A percentile compares a stretch with the other conserved stretches of the same genome.
Conservation (phyloP, 2,797 vertebrate species). For the Sardinella longiceps region DNA sequence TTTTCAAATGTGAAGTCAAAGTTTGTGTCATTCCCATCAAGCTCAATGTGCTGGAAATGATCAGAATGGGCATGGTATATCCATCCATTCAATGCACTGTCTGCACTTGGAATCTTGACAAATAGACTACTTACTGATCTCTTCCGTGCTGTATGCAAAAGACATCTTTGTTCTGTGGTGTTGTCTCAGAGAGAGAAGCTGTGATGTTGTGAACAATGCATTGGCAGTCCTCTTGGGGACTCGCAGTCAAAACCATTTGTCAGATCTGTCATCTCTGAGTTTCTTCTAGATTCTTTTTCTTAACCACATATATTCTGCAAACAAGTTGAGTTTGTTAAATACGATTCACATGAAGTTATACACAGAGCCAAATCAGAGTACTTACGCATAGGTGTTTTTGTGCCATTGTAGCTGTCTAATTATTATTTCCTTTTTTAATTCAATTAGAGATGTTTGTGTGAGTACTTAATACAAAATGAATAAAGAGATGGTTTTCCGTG, state of each 20-base stretch:
- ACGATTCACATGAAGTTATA: not conserved
- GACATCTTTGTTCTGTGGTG: conserved; percentile 21
- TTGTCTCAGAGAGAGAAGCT: conserved; percentile 6
- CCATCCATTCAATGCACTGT: conserved; percentile 17
- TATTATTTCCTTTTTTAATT: not conserved
- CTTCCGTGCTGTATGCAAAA: conserved; percentile 24
- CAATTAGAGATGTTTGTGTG: conserved; percentile 3
- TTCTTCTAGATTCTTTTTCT: conserved; percentile 5
- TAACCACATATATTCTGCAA: not conserved
- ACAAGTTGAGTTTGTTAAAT: not conserved
- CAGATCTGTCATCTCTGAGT: not conserved
- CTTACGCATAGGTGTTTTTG: conserved; percentile 1
- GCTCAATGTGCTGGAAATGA: conserved; percentile 5
- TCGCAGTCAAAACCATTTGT: not conserved
- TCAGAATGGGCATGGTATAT: conserved; percentile 11
- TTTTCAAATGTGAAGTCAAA: conserved; percentile 20
- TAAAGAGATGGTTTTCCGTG: not conserved
- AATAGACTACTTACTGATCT: conserved; percentile 21
- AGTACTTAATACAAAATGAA: conserved; percentile 13
- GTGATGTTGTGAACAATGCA: conserved; percentile 20
- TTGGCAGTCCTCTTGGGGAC: not conserved
- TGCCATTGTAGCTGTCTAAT: conserved; percentile 24
- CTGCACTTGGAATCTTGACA: conserved; percentile 15
- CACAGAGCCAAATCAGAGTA: conserved; percentile 21
- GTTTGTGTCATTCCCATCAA: not conserved